These are phyloP conservation scores for Leptinotarsa undecemlineata DNA, from an alignment of 1,140 invertebrate genomes.

Conservation along the genomic window DNA sequence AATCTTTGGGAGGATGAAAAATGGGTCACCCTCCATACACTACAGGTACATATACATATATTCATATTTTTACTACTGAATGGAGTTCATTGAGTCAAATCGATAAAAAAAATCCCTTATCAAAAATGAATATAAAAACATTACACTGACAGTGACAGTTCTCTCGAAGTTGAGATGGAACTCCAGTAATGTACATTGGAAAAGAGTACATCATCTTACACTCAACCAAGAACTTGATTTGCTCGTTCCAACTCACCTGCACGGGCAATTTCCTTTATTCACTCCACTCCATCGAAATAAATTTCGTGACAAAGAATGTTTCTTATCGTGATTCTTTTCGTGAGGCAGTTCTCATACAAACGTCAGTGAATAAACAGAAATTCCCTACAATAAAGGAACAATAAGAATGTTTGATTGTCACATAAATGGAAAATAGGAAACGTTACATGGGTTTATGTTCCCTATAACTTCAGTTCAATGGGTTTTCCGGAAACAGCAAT, in stretches of 20 bases:
- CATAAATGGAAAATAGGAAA: conserved; percentile 13
- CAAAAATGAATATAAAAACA: no score
- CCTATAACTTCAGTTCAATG: conserved; percentile 1
- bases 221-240: neutral
- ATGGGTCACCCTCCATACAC: no score
- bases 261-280: neutral
- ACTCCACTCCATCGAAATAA: neutral
- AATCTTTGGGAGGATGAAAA: no score
- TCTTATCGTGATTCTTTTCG: conserved; percentile 7
- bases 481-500: neutral
- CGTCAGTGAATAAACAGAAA: conserved; percentile 14
- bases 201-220: no score
- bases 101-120: no score
- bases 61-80: no score
- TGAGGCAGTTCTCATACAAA: neutral
- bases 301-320: conserved; percentile 10
- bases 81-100: no score
- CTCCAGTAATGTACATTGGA: no score
- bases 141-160: no score
- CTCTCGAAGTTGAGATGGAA: no score
- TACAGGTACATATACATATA: no score
- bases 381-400: conserved; percentile 7
- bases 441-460: conserved; percentile 16
- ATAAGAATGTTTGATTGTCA: conserved; percentile 12
- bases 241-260: neutral